Evolutionary conservation across 1,140 invertebrate genomes (phyloP).

Genomic region (Hypsibius dujardini): DNA sequence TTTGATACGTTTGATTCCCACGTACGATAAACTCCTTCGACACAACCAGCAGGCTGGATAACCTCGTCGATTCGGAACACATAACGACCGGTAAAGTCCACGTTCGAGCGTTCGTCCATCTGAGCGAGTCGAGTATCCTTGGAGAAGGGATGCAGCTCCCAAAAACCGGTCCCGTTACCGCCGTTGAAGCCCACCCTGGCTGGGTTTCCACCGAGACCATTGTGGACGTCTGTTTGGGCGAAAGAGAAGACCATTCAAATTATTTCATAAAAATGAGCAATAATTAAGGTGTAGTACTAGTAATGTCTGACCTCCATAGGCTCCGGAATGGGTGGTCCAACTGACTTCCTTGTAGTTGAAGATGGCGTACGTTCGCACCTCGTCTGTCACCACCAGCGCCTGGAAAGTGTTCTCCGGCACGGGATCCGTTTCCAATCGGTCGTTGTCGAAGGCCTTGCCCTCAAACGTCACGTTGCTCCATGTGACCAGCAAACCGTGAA

Average conservation of each 20-base stretch:
- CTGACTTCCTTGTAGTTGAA: conserved; percentile 76
- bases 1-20: background rate
- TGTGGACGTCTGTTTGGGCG: conserved; percentile 42
- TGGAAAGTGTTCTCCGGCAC: conserved; percentile 61
- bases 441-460: conserved; percentile 29
- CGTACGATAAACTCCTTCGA: conserved; percentile 28
- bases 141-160: conserved; percentile 74
- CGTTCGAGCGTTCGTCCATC: conserved; percentile 32
- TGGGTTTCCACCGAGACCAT: conserved; percentile 63
- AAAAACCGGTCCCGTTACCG: conserved; percentile 73
- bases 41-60: conserved; percentile 70
- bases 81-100: conserved; percentile 49
- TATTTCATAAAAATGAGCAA: background rate
- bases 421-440: conserved; percentile 6
- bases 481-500: conserved; percentile 72
- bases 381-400: conserved; percentile 73
- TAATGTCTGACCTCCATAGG: conserved; percentile 37
- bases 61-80: conserved; percentile 86
- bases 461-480: conserved; percentile 89
- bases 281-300: too few species aligned
- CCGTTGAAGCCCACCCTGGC: conserved; percentile 86
- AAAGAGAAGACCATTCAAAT: conserved; percentile 21
- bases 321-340: conserved; percentile 73
- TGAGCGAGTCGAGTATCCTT: conserved; percentile 64
- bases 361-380: conserved; percentile 77